phyloP scores from a whole-genome alignment of 2,113 vertebrate species.

The Edolisoma coerulescens region DNA sequence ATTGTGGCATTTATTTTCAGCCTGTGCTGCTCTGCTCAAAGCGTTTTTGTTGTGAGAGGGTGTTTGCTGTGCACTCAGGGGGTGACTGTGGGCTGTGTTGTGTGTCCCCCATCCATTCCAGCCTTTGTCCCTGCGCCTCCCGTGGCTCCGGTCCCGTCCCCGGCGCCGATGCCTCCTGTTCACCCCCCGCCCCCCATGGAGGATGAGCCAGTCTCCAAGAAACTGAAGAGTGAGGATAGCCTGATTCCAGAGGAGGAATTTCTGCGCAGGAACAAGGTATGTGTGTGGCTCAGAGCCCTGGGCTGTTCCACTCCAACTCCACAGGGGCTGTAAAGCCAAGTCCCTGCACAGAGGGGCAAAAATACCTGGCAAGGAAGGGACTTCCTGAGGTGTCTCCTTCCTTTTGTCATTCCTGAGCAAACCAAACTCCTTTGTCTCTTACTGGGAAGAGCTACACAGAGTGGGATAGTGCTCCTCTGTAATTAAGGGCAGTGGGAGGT shows the following conservation, averaged over 20 bases:
- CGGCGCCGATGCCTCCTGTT: conserved; percentile 82
- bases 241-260: conserved; percentile 97
- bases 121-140: conserved; percentile 96
- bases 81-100: not conserved
- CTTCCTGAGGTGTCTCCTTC: not conserved
- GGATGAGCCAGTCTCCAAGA: conserved; percentile 92
- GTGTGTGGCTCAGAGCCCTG: not conserved
- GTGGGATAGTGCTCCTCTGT: not conserved
- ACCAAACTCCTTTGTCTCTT: not conserved
- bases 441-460: not conserved
- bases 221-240: conserved; percentile 95
- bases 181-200: conserved; percentile 90
- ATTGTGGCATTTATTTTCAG: not conserved
- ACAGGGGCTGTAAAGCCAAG: not conserved
- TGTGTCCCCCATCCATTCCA: conserved; percentile 18
- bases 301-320: not conserved
- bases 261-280: conserved; percentile 92
- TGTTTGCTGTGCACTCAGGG: not conserved
- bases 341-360: not conserved
- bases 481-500: not conserved
- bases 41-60: not conserved
- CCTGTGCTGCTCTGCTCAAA: not conserved
- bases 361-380: not conserved
- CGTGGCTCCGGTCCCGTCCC: conserved; percentile 81
- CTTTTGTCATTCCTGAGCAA: not conserved